Percentiles rank a stretch among this genome's conserved stretches.
Evolutionary conservation across 2,113 vertebrate species (phyloP).

Genomic region (Suricata suricatta): DNA sequence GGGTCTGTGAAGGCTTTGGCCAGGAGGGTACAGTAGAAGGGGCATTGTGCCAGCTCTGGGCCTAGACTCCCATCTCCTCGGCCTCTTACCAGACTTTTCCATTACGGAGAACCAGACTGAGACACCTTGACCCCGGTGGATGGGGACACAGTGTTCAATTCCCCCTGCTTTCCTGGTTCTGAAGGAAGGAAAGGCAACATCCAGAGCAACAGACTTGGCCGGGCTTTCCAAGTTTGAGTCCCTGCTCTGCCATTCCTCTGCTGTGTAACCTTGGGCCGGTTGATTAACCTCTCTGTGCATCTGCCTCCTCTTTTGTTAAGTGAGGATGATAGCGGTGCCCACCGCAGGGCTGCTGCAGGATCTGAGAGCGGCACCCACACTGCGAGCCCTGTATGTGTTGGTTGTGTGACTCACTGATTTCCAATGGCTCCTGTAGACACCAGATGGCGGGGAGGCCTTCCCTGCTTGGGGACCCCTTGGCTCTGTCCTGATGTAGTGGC

Average conservation of each 20-base stretch:
- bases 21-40: neutral
- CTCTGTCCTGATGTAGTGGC: accelerated
- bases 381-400: accelerated
- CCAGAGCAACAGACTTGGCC: neutral
- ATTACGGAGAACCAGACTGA: neutral
- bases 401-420: neutral
- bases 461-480: neutral
- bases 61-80: neutral
- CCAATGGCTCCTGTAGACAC: accelerated
- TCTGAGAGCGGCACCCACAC: neutral
- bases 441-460: neutral
- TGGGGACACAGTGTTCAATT: neutral
- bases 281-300: neutral
- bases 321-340: neutral
- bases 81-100: neutral
- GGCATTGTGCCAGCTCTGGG: too few species aligned
- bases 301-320: neutral
- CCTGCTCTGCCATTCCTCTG: neutral
- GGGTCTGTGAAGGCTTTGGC: neutral
- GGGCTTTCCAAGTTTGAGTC: neutral
- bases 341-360: neutral
- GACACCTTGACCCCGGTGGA: accelerated
- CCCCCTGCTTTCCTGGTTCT: neutral
- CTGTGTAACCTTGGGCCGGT: neutral
- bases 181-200: neutral